Base-by-base conservation (phyloP, 2,888 invertebrate genomes). In the Zygothrica quintamaculata region DNA sequence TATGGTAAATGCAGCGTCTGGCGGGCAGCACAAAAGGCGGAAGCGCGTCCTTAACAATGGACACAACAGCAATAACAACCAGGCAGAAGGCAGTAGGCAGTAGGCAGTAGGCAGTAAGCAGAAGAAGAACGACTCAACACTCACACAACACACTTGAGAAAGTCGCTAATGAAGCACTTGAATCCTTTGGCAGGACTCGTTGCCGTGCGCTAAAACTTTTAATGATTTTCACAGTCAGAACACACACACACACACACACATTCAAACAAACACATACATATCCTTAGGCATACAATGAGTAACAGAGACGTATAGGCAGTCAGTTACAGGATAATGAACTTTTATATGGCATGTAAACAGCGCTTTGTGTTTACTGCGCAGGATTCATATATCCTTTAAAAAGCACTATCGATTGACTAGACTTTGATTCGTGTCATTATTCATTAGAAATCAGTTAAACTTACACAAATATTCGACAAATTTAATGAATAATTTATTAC, bases 161-260 rank as follows among this genome's bases (percentile, higher is more conserved):
- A 84, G 81, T 84, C 81, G 84, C 84, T 81, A 81, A 84, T 84
- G 81, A 84, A 84, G 81, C 84, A 81, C 81, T 81, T 81, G 78
- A 84, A 74, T 61, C 65, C 71, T 80, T 55, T 46, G 61, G 58
- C 57, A 58, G 69, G 59, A 57, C 53, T 34, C 67, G 59, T 58
- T 51, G 69, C 69, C 70, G 76, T 80, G 80, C 61, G 82, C 61
- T 82, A 70, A 82, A 74, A 57, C 62, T 66, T 82, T 80, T 80
- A 80, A 84, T 80, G 80, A 77, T 84, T 80, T 79, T 79, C 60
- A 59, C 81, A 73, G 69, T 40, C 58, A n/a, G n/a, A n/a, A 64
- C 56, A 42, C 33, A 51, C 50, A 53, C 22, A 43, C 36, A 33
- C 51, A 48, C 50, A 33, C 52, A 18, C 44, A 33, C 37, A 53